Evolutionary conservation across 2,113 vertebrate species (phyloP).

Genomic region (Chitala chitala): DNA sequence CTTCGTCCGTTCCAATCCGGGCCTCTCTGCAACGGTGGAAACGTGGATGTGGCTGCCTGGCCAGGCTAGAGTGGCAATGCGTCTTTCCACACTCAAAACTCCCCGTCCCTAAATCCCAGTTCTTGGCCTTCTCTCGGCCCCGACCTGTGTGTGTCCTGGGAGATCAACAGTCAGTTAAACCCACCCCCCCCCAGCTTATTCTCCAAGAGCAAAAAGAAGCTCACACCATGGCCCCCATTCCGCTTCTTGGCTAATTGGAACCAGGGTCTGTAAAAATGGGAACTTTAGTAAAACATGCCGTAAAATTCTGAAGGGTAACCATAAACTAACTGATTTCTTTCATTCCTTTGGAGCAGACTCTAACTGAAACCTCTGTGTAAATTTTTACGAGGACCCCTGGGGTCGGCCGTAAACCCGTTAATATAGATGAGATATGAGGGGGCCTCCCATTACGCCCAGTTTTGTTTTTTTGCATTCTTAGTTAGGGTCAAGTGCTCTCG

Average conservation of each 20-base stretch:
- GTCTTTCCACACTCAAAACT: slow-evolving; percentile 26
- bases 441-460: slow-evolving; percentile 69
- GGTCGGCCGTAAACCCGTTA: slow-evolving; percentile 75
- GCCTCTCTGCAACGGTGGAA: not conserved
- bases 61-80: slow-evolving; percentile 36
- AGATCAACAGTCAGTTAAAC: slow-evolving; percentile 60
- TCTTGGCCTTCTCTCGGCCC: slow-evolving; percentile 41
- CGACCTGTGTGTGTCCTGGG: slow-evolving; percentile 59
- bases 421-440: slow-evolving; percentile 77
- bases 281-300: slow-evolving; percentile 78
- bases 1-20: not conserved
- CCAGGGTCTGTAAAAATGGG: slow-evolving; percentile 72
- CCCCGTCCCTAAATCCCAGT: slow-evolving; percentile 29
- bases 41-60: not conserved
- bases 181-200: slow-evolving; percentile 31
- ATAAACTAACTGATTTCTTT: slow-evolving; percentile 76
- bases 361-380: slow-evolving; percentile 69
- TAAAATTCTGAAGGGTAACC: slow-evolving; percentile 75
- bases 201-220: slow-evolving; percentile 55
- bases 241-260: slow-evolving; percentile 69
- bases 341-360: slow-evolving; percentile 69
- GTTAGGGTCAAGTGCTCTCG: slow-evolving; percentile 60
- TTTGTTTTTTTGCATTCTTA: slow-evolving; percentile 53
- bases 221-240: slow-evolving; percentile 50
- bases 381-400: slow-evolving; percentile 74